Evolutionary conservation across 2,113 vertebrate genomes (phyloP).

Genomic region (Xenotilapia longispinis): DNA sequence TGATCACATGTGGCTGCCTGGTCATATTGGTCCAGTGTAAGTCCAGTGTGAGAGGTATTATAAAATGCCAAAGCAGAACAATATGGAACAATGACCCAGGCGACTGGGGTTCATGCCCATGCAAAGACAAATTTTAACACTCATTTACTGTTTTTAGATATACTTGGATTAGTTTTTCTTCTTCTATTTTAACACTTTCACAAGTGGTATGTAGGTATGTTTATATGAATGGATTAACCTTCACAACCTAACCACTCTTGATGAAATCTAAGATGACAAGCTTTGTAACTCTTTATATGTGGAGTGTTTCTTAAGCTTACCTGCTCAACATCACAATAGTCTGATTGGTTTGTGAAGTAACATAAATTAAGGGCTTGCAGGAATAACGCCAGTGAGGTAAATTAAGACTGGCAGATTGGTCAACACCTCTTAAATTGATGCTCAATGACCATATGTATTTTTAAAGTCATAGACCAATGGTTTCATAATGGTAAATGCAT

Average conservation of each 20-base stretch:
- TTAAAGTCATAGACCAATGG: conserved; percentile 8
- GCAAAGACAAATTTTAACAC: neutral
- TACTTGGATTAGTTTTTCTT: neutral
- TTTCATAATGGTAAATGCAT: conserved; percentile 34
- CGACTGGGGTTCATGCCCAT: neutral
- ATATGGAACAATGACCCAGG: neutral
- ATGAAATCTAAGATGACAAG: neutral
- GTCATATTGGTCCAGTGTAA: neutral
- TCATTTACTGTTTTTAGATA: neutral
- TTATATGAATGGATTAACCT: neutral
- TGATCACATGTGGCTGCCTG: neutral
- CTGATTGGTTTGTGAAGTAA: neutral
- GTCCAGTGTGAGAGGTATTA: neutral
- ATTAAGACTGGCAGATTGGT: neutral
- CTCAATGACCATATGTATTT: conserved; percentile 1
- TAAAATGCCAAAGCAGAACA: neutral
- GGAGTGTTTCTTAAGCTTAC: neutral
- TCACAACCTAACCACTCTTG: neutral
- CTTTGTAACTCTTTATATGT: neutral
- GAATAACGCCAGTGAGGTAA: neutral
- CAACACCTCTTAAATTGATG: conserved; percentile 1
- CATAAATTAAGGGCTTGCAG: neutral
- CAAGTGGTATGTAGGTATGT: neutral
- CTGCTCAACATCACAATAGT: neutral
- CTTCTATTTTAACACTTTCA: neutral